Conservation (phyloP, 1,140 invertebrate species). For the Ceratina japonica region DNA sequence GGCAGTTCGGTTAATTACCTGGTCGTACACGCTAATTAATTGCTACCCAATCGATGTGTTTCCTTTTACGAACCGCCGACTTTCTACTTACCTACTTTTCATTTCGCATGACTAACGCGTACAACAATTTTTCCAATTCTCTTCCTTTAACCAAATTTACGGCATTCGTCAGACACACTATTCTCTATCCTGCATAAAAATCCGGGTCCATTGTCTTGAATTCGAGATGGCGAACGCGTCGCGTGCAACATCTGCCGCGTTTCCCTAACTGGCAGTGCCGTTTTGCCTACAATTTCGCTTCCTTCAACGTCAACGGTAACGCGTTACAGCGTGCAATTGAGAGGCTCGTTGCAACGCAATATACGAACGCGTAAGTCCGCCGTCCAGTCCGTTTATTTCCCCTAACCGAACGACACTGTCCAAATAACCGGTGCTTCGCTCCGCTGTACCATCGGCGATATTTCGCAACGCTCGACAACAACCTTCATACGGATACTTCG, state of each 20-base stretch:
- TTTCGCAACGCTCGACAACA: background rate
- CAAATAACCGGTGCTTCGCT: slow-evolving; percentile 9
- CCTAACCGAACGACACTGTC: slow-evolving; percentile 1
- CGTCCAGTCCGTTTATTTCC: background rate
- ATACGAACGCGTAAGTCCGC: background rate
- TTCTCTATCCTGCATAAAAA: background rate
- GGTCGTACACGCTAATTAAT: background rate
- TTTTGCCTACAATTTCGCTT: background rate
- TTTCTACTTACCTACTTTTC: slow-evolving; percentile 5
- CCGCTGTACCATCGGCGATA: background rate
- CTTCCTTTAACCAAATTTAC: too few relatives aligned
- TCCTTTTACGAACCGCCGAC: background rate
- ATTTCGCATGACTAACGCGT: slow-evolving; percentile 8
- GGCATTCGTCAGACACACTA: too few relatives aligned
- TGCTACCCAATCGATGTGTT: background rate
- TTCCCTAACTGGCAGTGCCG: background rate
- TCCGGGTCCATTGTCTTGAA: too few relatives aligned
- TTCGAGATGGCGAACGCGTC: background rate
- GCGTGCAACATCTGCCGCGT: background rate
- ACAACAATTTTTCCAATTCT: background rate
- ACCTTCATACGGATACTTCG: background rate
- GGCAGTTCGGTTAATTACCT: slow-evolving; percentile 22
- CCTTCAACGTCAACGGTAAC: background rate
- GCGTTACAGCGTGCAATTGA: background rate
- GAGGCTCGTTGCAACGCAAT: background rate